Base-by-base conservation (phyloP, 2,113 vertebrate genomes). In the Anser brachyrhynchus region DNA sequence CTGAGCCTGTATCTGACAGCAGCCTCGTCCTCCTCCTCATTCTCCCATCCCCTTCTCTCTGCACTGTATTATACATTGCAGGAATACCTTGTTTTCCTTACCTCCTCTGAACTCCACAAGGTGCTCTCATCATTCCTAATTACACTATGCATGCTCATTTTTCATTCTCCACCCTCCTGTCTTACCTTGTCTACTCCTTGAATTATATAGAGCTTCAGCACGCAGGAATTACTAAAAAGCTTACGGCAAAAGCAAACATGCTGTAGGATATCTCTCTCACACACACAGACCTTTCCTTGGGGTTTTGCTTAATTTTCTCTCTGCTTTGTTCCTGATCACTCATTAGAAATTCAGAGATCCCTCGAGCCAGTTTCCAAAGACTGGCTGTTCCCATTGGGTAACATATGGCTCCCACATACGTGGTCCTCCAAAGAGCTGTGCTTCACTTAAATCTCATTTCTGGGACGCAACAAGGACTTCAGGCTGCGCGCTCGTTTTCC, bases 371-470 rank as follows among this genome's bases (percentile, higher is more conserved):
- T 86, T 92, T 94, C 79, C 5, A 2, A 94, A 88, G 78, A 75
- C 23, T 25, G 80, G 61, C 31, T 90, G 46, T 81, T 82, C 71
- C 90, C 61, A 46, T 76, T 52, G 84, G 41, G 41, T 93, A 80
- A 82, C 75, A 67, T 81, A 79, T 23, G 52, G 74, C 71, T 91
- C 61, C 85, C 66, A 62, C 62, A 62, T 49, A 54, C 3, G 0
- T 78, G 69, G 86, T 49, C 66, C 76, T 96, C 84, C 87, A 67
- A 91, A 91, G 87, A 77, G 55, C 84, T 73, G 11, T 76, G 52
- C 72, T 84, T 78, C 66, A 33, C 66, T 91, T 54, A 84, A 70
- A 69, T 54, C 51, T 78, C 51, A 19, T 41, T 85, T 91, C 89
- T 95, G 74, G 71, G 70, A 43, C 65, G 46, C 70, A 39, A 13